Conservation (phyloP, 2,113 vertebrate genomes). For the Cyanistes caeruleus region DNA sequence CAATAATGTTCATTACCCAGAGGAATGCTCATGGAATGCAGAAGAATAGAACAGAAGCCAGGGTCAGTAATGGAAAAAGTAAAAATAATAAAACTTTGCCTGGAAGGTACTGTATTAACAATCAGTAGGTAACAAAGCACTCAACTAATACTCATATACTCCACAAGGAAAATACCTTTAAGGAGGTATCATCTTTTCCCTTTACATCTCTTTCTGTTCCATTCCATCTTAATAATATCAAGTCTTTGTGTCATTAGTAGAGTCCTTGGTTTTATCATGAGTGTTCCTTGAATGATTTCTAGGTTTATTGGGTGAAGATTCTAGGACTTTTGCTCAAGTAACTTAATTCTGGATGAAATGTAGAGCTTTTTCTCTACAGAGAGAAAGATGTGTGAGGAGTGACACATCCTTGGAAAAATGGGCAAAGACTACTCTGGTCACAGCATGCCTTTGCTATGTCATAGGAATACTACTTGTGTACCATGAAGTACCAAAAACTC, state of each 20-base stretch:
- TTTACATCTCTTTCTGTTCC: background rate
- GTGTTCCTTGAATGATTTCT: background rate
- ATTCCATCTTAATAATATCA: background rate
- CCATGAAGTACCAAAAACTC: background rate
- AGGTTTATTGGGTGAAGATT: background rate
- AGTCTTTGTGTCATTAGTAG: background rate
- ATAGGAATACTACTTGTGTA: background rate
- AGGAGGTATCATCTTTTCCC: background rate
- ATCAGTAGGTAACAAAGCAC: conserved; percentile 56
- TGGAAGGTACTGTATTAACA: background rate
- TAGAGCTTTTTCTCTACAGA: background rate
- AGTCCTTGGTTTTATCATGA: background rate
- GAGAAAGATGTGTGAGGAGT: background rate
- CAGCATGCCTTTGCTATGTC: background rate
- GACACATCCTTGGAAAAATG: background rate
- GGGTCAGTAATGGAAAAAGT: background rate
- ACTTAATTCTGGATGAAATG: conserved; percentile 7
- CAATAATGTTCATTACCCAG: background rate
- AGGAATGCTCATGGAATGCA: background rate
- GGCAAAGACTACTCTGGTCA: background rate
- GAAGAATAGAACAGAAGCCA: background rate
- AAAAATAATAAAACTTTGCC: background rate
- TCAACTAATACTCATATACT: background rate
- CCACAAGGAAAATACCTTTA: background rate
- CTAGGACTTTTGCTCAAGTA: background rate